Evolutionary conservation across 2,888 invertebrate species (phyloP), one percentile per base, ranked within the genome.

Genomic region (Mythimna impura): DNA sequence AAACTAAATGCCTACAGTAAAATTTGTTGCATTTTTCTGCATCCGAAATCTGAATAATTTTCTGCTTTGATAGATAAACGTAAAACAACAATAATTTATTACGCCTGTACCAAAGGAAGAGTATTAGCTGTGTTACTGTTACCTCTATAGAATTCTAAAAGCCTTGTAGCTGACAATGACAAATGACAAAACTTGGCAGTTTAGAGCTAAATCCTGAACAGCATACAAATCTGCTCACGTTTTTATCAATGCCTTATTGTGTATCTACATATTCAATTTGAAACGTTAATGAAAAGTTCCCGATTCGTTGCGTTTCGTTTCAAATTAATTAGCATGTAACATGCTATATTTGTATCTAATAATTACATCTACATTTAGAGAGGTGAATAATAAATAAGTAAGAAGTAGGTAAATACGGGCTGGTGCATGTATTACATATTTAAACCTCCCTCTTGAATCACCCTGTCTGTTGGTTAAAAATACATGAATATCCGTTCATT

Each of bases 41-140:
- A 64, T 57, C 4, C 3, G 9, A 40, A 47, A 64, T 75, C 17
- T 64, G 9, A 64, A 50, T 64, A 75, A 58, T 65, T 65, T 64
- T 22, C 7, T 40, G 50, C 22, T 73, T 65, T 57, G 55, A 40
- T 12, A 20, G 25, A 55, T 20, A 55, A n/a, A 30, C 54, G 14
- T 58, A 58, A 17, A 30, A 10, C 6, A 10, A 1, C n/a, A 10
- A 40, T 20, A 25, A 55, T 40, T 20, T 40, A 4, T 9, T 36
- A 36, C 10, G 40, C 25, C 14, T 25, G 36, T 4, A 20, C 25
- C 17, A 22, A 7, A 36, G 14, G 14, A 30, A 61, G 12, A 25
- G 0, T 61, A 36, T 7, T 71, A 22, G 54, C 30, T 68, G 34
- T 40, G 10, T 0, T 12, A 40, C 43, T 40, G 14, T 22, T 36